Percentiles rank a stretch among this genome's conserved stretches.
Evolutionary conservation across 2,113 vertebrate species (phyloP).

Genomic region (Notarius lentiginosus): DNA sequence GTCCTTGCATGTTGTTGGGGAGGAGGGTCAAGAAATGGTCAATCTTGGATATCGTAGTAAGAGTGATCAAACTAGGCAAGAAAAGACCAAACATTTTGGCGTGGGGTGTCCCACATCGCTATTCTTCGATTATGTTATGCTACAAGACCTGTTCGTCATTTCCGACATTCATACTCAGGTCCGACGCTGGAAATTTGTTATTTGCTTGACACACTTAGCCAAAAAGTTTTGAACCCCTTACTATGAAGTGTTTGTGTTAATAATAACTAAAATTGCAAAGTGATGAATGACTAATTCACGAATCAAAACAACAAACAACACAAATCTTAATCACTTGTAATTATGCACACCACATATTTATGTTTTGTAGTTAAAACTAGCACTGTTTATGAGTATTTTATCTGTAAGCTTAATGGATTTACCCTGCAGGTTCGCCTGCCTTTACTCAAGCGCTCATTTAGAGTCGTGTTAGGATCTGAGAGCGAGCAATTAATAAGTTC

Average conservation of each 20-base stretch:
- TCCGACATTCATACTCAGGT: too few species aligned
- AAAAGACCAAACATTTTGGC: too few species aligned
- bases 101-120: too few species aligned
- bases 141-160: too few species aligned
- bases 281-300: not conserved
- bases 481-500: not conserved
- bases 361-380: not conserved
- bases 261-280: not conserved
- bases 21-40: too few species aligned
- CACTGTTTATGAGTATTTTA: not conserved
- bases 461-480: not conserved
- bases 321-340: not conserved
- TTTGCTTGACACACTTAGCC: not conserved
- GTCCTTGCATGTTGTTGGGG: too few species aligned
- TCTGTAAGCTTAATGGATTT: constrained; percentile 9
- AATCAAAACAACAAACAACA: not conserved
- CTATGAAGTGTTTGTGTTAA: not conserved
- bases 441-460: not conserved
- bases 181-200: not conserved
- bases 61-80: too few species aligned
- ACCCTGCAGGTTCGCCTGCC: not conserved
- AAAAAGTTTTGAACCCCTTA: not conserved
- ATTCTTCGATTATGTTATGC: too few species aligned
- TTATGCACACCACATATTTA: not conserved
- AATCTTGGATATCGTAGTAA: too few species aligned